A percentile compares a stretch with the other conserved stretches of the same genome.
These are phyloP conservation scores for Psammodynastes pulverulentus DNA, from an alignment of 2,113 vertebrate species.

Conservation along the genomic window DNA sequence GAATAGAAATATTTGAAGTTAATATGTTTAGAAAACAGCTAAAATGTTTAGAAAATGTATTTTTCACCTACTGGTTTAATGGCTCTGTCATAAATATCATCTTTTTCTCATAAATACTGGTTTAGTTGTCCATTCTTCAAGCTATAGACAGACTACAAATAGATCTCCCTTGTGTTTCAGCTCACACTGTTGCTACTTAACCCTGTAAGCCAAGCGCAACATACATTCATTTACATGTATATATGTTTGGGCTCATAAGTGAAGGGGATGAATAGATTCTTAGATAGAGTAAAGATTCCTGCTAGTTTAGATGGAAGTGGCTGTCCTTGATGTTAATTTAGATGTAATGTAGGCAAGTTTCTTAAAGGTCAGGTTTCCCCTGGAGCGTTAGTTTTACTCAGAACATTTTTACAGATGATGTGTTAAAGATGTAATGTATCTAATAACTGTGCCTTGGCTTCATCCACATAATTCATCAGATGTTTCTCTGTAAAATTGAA, in stretches of 20 bases:
- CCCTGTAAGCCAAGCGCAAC: slow-evolving; percentile 21
- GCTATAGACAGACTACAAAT: slow-evolving; percentile 1
- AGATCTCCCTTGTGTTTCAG: neutral
- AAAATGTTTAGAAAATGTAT: neutral
- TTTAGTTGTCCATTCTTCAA: neutral
- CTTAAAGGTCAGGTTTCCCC: slow-evolving; percentile 70
- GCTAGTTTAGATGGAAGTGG: slow-evolving; percentile 67
- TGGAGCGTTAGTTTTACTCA: slow-evolving; percentile 63
- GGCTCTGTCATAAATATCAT: neutral
- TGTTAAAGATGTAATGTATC: slow-evolving; percentile 69
- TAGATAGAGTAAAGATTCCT: slow-evolving; percentile 47
- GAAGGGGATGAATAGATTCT: slow-evolving; percentile 54
- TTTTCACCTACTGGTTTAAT: neutral
- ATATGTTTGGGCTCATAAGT: slow-evolving; percentile 52
- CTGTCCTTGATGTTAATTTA: slow-evolving; percentile 70
- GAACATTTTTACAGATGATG: slow-evolving; percentile 69
- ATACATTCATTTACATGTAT: slow-evolving; percentile 45
- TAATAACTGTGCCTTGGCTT: slow-evolving; percentile 69
- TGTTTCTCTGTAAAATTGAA: slow-evolving; percentile 61
- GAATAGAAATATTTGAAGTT: neutral
- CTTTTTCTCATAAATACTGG: neutral
- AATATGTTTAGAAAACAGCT: neutral
- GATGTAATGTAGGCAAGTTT: slow-evolving; percentile 69
- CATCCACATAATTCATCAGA: slow-evolving; percentile 70
- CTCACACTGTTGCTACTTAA: neutral